Base-by-base conservation (phyloP, 1,140 invertebrate genomes). In the Drosophila trapezifrons region DNA sequence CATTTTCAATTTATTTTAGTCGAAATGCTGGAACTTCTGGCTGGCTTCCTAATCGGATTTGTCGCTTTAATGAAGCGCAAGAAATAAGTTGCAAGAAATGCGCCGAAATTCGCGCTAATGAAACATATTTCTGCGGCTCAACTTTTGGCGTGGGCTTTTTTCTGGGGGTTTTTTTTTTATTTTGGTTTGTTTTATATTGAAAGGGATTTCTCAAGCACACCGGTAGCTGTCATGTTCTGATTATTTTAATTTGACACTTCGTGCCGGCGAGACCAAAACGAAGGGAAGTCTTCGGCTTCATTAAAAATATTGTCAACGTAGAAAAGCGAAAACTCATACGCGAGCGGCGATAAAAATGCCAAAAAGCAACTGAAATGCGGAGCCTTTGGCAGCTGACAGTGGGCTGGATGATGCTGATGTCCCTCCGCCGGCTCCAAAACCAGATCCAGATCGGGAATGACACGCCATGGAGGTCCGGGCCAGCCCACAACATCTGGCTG, bases 161-260 rank as follows among this genome's bases (percentile, higher is more conserved):
- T 52, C 18, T n/a, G n/a, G n/a, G 29, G 18, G 20, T 80, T 60
- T 1, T 18, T 13, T 13, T 54, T 0, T 32, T 32, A 5, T 35
- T 52, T 4, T 20, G 9, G 7, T 15, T 20, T 15, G 7, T 15
- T 10, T 54, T 54, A 18, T 54, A 54, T 52, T 35, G 65, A 52
- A 47, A 65, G 76, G 74, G 74, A 65, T 81, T 70, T 38, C 57
- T 17, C 38, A 37, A 20, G 74, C 75, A 73, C 73, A 80, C 82
- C 82, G 83, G 84, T 89, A 87, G 84, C 83, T 87, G 83, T 87
- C 83, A 87, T 87, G 83, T 89, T 87, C 83, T 87, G 83, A 87
- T 87, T 87, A 87, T 89, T 89, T 89, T 89, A 87, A 87, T 87
- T 87, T 87, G 83, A 87, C 83, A 87, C 83, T 89, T 76, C 22